Base-by-base conservation (phyloP, 2,888 invertebrate species). In the Caenorhabditis sp. region DNA sequence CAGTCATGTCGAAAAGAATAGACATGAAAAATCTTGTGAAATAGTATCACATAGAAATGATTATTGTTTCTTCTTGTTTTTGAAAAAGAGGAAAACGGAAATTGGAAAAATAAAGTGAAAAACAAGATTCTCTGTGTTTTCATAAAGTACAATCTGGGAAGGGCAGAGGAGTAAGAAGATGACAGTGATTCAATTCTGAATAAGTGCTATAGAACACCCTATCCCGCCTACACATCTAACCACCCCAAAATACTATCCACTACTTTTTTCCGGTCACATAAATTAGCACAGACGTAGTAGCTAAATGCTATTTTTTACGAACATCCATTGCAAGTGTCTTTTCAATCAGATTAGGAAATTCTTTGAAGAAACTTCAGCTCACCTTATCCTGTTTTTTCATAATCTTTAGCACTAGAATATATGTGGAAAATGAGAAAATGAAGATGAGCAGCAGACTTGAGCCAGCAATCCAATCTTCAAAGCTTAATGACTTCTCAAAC, bases 381-480 rank as follows among this genome's bases (percentile, higher is more conserved):
- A 83, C 83, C 73, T 83, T 82, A 67, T 85, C 84, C 58, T 83
- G 81, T 49, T 73, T 72, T 65, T 79, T 77, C 85, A 85, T 85
- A 26, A 83, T 78, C 52, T 68, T 68, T 49, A 83, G 73, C 43
- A 86, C 82, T 7, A 83, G 49, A 3, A 70, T 67, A 68, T 85
- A 86, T 23, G 86, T 59, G 10, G 81, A 73, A 21, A 86, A 70
- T 36, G 83, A 83, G n/a, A 82, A 59, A 12, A 74, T 10, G 10
- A 77, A 83, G 36, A 85, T 78, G 21, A 76, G 36, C 14, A 85
- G 49, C 5, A 85, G 74, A 20, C 77, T 64, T 36, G 72, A 65
- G 7, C 84, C 85, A 49, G 85, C 85, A 27, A 85, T 57, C 21
- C 81, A 17, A 66, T 85, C 85, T 27, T 85, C 84, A 14, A 62